A percentile compares a stretch with the other conserved stretches of the same genome.
These are phyloP conservation scores for Vulpes lagopus DNA, from an alignment of 2,113 vertebrate species.

Conservation along the genomic window DNA sequence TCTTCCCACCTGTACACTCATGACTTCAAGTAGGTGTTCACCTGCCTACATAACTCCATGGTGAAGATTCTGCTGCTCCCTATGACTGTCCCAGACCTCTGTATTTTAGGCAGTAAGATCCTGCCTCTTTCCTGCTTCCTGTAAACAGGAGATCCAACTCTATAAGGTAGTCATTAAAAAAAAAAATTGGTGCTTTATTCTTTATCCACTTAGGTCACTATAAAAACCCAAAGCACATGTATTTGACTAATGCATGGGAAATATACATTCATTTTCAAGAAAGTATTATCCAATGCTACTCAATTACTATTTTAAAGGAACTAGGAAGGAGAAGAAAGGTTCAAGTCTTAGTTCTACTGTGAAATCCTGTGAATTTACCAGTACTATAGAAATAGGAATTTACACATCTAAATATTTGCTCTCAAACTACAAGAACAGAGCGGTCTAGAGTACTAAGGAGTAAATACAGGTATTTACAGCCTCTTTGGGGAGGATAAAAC, in stretches of 20 bases:
- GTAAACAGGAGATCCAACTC: not conserved
- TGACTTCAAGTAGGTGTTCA: not conserved
- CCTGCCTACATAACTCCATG: slow-evolving; percentile 1
- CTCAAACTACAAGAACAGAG: not conserved
- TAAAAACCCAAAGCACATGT: slow-evolving; percentile 10
- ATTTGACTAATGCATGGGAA: not conserved
- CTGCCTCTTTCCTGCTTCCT: slow-evolving; percentile 28
- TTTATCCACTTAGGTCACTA: not conserved
- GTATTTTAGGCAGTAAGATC: not conserved
- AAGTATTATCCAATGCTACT: not conserved
- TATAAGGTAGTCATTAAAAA: not conserved
- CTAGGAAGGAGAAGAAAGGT: not conserved
- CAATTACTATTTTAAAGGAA: slow-evolving; percentile 47
- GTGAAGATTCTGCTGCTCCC: not conserved
- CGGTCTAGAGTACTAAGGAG: not conserved
- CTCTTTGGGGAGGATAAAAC: not conserved
- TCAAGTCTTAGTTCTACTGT: not conserved
- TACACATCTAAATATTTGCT: not conserved
- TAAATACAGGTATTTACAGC: not conserved
- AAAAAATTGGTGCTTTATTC: not conserved
- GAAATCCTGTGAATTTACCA: not conserved
- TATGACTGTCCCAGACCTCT: not conserved
- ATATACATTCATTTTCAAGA: slow-evolving; percentile 36
- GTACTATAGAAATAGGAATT: not conserved
- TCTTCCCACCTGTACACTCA: not conserved